Evolutionary conservation across 2,797 vertebrate genomes (phyloP), one percentile per base, ranked within the genome.

Genomic region (Chelonia mydas): DNA sequence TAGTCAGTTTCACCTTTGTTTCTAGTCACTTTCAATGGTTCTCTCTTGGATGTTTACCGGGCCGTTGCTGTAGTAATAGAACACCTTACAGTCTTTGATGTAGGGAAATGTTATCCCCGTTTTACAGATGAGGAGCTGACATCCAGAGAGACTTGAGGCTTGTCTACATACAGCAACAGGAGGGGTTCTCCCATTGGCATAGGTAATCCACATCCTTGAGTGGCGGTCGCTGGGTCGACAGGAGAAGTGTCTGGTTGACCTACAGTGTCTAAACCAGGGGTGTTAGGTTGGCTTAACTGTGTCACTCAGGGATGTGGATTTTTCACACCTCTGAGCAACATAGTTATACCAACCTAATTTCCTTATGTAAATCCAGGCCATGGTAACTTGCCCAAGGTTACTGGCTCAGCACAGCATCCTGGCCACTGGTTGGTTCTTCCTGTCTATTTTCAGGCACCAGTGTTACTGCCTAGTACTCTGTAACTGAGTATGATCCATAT

Each of bases 401-500:
- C 11, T 59, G 57, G 28, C 61, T 21, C 61, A 68, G 33, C 33
- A 28, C 61, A 65, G n/a, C 28, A 59, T 68, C 65, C 33, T 37
- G n/a, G 17, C 65, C n/a, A 11, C 15, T 68, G 61, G 8, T 16
- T 19, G 16, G 15, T 68, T 68, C n/a, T 72, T 72, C n/a, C 65
- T 76, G 74, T 27, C 74, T 76, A 12, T 74, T 41, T 74, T 74
- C 94, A 65, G 15, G 31, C 15, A 65, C 31, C 31, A 17, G 59
- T n/a, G 33, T 9, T n/a, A 65, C 83, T 45, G 21, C 6, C 55
- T 15, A 50, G 28, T 47, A 10, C 77, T 68, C 0, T 11, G 9
- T 72, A 37, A 0, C 0, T 50, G 47, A 53, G 37, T 15, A 25
- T 55, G 45, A 0, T 72, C 49, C 1, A 1, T 0, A 0, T 28